phyloP scores from a whole-genome alignment of 2,888 invertebrate species.

The Heliothis peltigera region DNA sequence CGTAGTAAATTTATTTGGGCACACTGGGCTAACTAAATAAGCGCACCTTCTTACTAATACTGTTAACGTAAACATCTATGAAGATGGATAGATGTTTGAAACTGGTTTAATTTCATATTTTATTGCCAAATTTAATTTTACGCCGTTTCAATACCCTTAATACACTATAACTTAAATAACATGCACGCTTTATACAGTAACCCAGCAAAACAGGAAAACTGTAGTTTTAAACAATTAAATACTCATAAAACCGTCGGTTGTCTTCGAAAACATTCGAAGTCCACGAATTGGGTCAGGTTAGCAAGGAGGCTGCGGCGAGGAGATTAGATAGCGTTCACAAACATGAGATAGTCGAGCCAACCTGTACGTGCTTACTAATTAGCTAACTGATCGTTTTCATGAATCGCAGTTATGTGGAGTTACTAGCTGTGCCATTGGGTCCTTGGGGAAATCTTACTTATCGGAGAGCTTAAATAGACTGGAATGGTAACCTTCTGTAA shows the following conservation, averaged over 20 bases:
- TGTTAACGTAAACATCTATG: neutral
- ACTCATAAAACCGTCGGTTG: slow-evolving; percentile 25
- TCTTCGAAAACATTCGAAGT: slow-evolving; percentile 63
- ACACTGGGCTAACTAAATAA: neutral
- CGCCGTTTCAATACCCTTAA: neutral
- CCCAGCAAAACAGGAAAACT: neutral
- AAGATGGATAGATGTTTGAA: neutral
- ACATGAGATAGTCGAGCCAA: slow-evolving; percentile 70
- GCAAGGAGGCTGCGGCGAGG: slow-evolving; percentile 83
- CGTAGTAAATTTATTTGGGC: neutral
- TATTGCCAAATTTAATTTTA: neutral
- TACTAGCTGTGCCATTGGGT: slow-evolving; percentile 9
- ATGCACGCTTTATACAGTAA: neutral
- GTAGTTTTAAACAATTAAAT: neutral
- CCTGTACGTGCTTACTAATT: slow-evolving; percentile 53
- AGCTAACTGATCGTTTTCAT: slow-evolving; percentile 45
- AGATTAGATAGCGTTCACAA: slow-evolving; percentile 83
- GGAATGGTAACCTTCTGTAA: no score
- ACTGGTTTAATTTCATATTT: no score
- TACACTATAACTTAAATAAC: no score
- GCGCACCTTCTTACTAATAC: neutral
- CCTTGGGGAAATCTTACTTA: neutral
- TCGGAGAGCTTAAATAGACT: slow-evolving; percentile 3
- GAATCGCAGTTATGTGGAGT: slow-evolving; percentile 31
- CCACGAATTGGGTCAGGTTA: slow-evolving; percentile 79